Base-by-base conservation (phyloP, 2,113 vertebrate species). In the Capra hircus region DNA sequence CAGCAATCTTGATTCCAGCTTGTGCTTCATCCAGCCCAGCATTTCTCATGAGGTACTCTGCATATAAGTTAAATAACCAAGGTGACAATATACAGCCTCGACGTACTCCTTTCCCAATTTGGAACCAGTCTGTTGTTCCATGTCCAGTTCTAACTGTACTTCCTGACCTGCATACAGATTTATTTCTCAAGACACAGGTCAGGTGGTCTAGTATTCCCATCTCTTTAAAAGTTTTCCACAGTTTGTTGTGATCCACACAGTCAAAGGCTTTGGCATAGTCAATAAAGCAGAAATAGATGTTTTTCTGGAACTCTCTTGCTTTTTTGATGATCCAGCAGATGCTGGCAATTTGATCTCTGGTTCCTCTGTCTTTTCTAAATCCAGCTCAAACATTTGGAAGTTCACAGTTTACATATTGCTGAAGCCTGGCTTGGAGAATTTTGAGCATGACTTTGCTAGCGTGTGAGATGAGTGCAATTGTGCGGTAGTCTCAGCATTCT, bases 401-500 rank as follows among this genome's bases (percentile, higher is more conserved):
- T 67, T 67, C 33, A 67, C 0, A 0, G 8, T 67, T n/a, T 33
- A n/a, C 0, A 0, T 67, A 10, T 4, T n/a, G 64, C 4, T 10
- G 64, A 67, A 67, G 4, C 16, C 33, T 67, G 64, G 4, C 33
- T n/a, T 67, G 16, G 33, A 67, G 33, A 10, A 67, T 67, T 67
- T 2, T 67, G 64, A 67, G 7, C 64, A n/a, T 67, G 0, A n/a
- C 64, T n/a, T 67, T n/a, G n/a, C 4, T n/a, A 67, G 33, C 1
- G 0, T 67, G 4, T 67, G 33, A n/a, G 64, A 67, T 67, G 33
- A 67, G 33, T 19, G 7, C 16, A 67, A n/a, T 19, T 67, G 33
- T 67, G 33, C 0, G 1, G 33, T 67, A n/a, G 1, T 67, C 2
- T 67, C 2, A 67, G 16, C 62, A 67, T n/a, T 67, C 16, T 67